Evolutionary conservation across 2,113 vertebrate genomes (phyloP).

Genomic region (Anoplopoma fimbria): DNA sequence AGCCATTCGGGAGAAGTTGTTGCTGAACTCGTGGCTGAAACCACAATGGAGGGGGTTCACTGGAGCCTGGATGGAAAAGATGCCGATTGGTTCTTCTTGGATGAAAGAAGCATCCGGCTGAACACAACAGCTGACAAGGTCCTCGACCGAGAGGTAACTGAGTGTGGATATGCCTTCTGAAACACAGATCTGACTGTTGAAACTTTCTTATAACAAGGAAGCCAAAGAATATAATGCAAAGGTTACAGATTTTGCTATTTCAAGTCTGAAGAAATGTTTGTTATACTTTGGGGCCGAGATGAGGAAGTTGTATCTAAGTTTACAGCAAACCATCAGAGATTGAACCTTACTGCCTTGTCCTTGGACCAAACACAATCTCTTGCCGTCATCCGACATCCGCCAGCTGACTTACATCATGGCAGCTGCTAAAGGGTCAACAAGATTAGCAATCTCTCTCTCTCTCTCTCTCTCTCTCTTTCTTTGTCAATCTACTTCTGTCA

Average conservation of each 20-base stretch:
- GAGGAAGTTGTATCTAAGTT: slow-evolving; percentile 19
- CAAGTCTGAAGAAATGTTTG: not conserved
- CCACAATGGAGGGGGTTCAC: slow-evolving; percentile 59
- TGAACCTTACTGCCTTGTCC: slow-evolving; percentile 26
- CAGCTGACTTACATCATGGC: slow-evolving; percentile 50
- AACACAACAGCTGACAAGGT: slow-evolving; percentile 80
- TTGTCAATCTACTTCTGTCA: not conserved
- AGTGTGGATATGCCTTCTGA: not conserved
- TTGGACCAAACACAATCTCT: slow-evolving; percentile 56
- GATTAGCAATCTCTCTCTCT: slow-evolving; percentile 50
- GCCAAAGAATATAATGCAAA: not conserved
- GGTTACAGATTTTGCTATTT: not conserved
- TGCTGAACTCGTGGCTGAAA: slow-evolving; percentile 76
- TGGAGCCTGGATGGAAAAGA: slow-evolving; percentile 84
- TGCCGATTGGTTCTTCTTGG: slow-evolving; percentile 88
- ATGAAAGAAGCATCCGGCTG: slow-evolving; percentile 83
- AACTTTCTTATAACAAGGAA: not conserved
- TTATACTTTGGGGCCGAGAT: not conserved
- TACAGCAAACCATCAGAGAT: slow-evolving; percentile 34
- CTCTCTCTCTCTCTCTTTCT: slow-evolving; percentile 2
- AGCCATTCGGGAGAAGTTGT: slow-evolving; percentile 84
- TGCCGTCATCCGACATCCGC: slow-evolving; percentile 34
- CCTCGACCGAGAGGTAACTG: slow-evolving; percentile 87
- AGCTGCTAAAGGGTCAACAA: slow-evolving; percentile 52
- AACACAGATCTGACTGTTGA: slow-evolving; percentile 2